phyloP scores from a whole-genome alignment of 2,888 invertebrate genomes.

The Mayetiola destructor region DNA sequence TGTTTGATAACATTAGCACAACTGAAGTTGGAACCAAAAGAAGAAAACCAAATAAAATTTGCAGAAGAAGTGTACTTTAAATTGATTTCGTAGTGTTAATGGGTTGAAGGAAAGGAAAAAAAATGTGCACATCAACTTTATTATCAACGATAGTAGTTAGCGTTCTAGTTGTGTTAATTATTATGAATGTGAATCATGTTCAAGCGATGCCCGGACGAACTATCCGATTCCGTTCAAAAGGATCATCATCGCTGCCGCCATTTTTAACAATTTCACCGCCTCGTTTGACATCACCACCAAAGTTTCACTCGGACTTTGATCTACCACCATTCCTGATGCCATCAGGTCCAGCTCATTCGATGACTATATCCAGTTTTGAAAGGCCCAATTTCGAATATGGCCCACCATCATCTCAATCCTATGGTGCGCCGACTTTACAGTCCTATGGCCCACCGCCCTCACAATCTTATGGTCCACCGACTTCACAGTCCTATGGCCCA shows the following conservation, averaged over 20 bases:
- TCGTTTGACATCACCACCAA: neutral
- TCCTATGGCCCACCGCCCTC: neutral
- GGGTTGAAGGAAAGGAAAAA: neutral
- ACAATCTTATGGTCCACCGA: neutral
- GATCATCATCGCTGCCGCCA: neutral
- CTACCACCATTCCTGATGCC: neutral
- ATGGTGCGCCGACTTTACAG: neutral
- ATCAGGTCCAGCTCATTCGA: neutral
- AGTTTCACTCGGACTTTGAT: neutral
- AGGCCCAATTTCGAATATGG: neutral
- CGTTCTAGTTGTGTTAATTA: no score
- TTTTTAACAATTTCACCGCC: neutral
- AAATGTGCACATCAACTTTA: neutral
- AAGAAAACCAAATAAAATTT: no score
- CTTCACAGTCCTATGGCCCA: neutral
- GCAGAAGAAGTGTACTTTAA: no score
- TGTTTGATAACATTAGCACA: no score
- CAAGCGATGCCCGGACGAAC: neutral
- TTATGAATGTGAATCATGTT: neutral
- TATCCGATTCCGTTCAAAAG: neutral
- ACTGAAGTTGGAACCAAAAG: no score
- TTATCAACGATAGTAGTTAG: no score
- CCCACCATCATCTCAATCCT: neutral
- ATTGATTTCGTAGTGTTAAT: no score
- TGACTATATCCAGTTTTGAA: neutral